Evolutionary conservation across 2,888 invertebrate species (phyloP), one percentile per base, ranked within the genome.

Genomic region (Folsomia candida): DNA sequence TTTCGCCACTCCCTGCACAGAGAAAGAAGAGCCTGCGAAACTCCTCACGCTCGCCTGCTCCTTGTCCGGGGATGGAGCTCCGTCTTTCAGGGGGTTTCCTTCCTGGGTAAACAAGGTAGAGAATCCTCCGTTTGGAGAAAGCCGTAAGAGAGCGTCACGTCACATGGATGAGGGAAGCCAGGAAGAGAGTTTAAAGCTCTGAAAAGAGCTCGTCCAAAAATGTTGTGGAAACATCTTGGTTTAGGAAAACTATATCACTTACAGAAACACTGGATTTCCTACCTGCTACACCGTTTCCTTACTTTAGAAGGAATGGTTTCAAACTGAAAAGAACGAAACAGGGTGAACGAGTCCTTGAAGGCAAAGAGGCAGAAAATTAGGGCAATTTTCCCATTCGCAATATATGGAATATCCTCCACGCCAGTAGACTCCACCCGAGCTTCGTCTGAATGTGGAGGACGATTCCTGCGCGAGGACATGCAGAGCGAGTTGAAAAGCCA

Each of bases 341-440:
- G 71, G 73, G 3, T 51, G 73, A 67, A 54, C 70, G 51, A n/a
- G n/a, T n/a, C n/a, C 4, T 37, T 4, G 37, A 37, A 9, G 4
- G 29, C 67, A 66, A 6, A 6, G 60, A 60, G 9, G 14, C 26
- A 11, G 3, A n/a, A 60, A 0, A 78, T 74, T 2, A 74, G 68
- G 0, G 93, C 93, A 83, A 90, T 93, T 81, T 88, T 88, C 27
- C 93, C 93, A 11, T 89, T 85, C 0, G 91, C 91, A 57, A 91
- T 87, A 2, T 81, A 69, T 1, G 88, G 87, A 80, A 91, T 90
- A 65, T 71, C 70, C 6, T 72, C 68, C 9, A 9, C 14, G 14
- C 37, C 14, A 14, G 37, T 14, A 37, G 6, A 9, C 67, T 57
- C 14, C 62, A 67, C 27, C 68, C 63, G 14, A 54, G 25, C 26